Evolutionary conservation across 2,797 vertebrate species (phyloP), one percentile per base, ranked within the genome.

Genomic region (Hypotaenidia philippensis): DNA sequence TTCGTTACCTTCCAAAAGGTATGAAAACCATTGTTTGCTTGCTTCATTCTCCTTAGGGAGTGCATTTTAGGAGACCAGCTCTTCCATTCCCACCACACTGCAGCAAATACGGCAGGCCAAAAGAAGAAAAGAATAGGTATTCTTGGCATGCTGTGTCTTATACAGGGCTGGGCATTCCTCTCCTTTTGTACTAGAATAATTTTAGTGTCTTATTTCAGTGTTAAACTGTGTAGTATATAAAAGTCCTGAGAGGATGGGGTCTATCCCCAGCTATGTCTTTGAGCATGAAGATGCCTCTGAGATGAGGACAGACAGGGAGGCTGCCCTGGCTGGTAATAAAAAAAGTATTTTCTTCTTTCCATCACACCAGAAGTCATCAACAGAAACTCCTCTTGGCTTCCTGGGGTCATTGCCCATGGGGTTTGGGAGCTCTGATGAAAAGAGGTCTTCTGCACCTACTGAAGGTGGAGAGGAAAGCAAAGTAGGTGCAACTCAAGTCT

Each of bases 61-160:
- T 52, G 25, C 25, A 32, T 83, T 89, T 87, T 53, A 69, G 61
- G 23, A 92, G 47, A 53, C 10, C 10, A 41, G 3, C 13, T 60
- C 47, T 79, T 86, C 66, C 32, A 44, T 89, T 91, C 69, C 31
- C 66, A 26, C 25, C 61, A n/a, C 38, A 25, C 31, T 56, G 12
- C 9, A 76, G 70, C 0, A 0, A 76, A 31, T 79, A 38, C 2
- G 6, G 21, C 38, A 22, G 52, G 50, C 27, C 50, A 65, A 70
- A 89, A 91, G 69, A 32, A 91, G 85, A 83, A 50, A 47, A 49
- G 11, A 47, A 47, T 21, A 13, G 4, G 10, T 52, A 59, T 90
- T 86, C 21, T 66, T 79, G 55, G 59, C 92, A 81, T 91, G 45
- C 27, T 55, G 29, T 45, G 83, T 86, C 83, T 68, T 80, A 27